A percentile compares a stretch with the other conserved stretches of the same genome.
Evolutionary conservation across 1,140 invertebrate genomes (phyloP).

Genomic region (Aphelinus atriplicis): DNA sequence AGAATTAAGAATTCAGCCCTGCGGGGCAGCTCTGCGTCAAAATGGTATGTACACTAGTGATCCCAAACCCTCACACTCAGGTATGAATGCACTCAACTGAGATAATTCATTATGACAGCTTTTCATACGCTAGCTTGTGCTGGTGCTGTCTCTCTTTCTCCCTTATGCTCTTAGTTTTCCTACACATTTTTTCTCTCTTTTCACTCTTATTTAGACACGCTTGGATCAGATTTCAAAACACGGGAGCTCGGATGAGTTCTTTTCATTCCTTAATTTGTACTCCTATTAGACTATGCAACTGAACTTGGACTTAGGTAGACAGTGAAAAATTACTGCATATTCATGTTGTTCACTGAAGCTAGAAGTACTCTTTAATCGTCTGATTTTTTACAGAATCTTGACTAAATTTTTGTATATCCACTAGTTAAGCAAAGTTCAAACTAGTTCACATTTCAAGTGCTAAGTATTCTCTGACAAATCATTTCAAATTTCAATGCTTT

Average conservation of each 20-base stretch:
- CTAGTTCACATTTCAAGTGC: no score
- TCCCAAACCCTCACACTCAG: constrained; percentile 45
- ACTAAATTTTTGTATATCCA: no score
- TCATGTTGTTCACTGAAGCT: no score
- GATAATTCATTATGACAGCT: constrained; percentile 65
- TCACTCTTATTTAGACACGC: constrained; percentile 21
- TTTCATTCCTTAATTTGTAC: constrained; percentile 22
- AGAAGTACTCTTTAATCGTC: no score
- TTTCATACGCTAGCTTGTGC: constrained; percentile 49
- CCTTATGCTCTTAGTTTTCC: constrained; percentile 24
- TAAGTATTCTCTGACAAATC: no score
- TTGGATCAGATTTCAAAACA: constrained; percentile 37
- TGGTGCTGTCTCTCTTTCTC: constrained; percentile 47
- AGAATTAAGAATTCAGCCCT: constrained; percentile 32
- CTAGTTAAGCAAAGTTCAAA: no score
- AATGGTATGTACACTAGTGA: constrained; percentile 58
- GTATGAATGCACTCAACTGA: constrained; percentile 55
- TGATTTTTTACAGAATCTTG: no score
- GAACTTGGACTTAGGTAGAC: no score
- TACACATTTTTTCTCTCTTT: constrained; percentile 34
- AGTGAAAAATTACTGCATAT: neutral
- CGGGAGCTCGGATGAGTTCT: constrained; percentile 1
- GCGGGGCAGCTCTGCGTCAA: constrained; percentile 38
- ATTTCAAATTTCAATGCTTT: no score
- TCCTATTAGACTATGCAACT: neutral